phyloP scores from a whole-genome alignment of 2,113 vertebrate species.

The Ovis canadensis region DNA sequence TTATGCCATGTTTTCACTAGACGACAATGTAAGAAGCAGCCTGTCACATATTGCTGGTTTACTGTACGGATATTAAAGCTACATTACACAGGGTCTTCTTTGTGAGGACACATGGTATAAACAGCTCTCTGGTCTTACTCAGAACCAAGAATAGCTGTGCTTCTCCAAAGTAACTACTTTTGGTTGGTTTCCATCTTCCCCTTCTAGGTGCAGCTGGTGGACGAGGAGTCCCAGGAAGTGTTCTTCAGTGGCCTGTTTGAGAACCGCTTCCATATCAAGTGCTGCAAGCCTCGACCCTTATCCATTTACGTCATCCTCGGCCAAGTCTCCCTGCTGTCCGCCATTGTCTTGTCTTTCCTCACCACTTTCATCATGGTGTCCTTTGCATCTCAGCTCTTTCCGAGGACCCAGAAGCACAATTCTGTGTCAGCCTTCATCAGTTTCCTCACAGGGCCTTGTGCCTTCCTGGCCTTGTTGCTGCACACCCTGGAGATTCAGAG shows the following conservation, averaged over 20 bases:
- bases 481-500: conserved; percentile 43
- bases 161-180: conserved; percentile 29
- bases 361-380: conserved; percentile 40
- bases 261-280: conserved; percentile 55
- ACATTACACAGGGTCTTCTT: conserved; percentile 8
- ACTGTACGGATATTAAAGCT: conserved; percentile 22
- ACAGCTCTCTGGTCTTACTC: conserved; percentile 13
- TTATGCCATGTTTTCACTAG: conserved; percentile 25
- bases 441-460: conserved; percentile 52
- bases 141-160: conserved; percentile 27
- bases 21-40: conserved; percentile 19
- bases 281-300: conserved; percentile 39
- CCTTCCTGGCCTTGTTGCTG: conserved; percentile 54
- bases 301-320: conserved; percentile 19
- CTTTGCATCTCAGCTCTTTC: conserved; percentile 23
- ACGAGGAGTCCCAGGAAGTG: not conserved
- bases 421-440: conserved; percentile 19
- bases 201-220: conserved; percentile 36
- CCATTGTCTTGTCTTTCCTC: conserved; percentile 30
- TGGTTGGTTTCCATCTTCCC: conserved; percentile 44
- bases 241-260: conserved; percentile 59
- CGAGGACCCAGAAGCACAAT: conserved; percentile 17
- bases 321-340: conserved; percentile 20
- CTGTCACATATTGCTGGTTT: conserved; percentile 41
- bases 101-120: conserved; percentile 24